Base-by-base conservation (phyloP, 2,797 vertebrate species). In the Poeciliopsis presidionis region DNA sequence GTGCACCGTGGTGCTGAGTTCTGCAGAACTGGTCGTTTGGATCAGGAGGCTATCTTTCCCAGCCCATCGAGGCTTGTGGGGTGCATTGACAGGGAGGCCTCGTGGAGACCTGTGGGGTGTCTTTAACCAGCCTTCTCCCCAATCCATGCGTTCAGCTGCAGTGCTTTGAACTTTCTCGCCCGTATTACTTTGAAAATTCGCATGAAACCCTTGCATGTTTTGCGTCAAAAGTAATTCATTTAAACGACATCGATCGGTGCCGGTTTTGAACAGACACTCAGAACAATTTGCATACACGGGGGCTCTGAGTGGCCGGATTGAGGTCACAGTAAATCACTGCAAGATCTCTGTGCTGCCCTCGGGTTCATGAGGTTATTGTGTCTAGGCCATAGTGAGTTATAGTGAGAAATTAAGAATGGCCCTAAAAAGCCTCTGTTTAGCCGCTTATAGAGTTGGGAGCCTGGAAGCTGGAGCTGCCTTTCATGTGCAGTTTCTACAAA, bases 351-450 rank as follows among this genome's bases (percentile, higher is more conserved):
- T 79, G 82, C 86, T 93, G 93, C 92, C 92, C 91, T 83, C 81
- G 87, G 92, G 96, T 96, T 95, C 94, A 95, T 79, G 91, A 94
- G 94, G 96, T 95, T 95, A 95, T 92, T 94, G 92, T 95, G 93
- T 94, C 93, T 93, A 87, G 61, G 88, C 89, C 88, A 85, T 86
- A 92, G 90, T 93, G 94, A 95, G 90, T 94, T 96, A 95, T 94
- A 89, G 90, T 91, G 88, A 92, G 89, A 91, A 93, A 93, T 94
- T 91, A 91, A 86, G 86, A 84, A 91, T 88, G 87, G 83, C 77
- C 86, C 89, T 85, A 84, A 61, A 93, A 91, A 92, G 89, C 89
- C 76, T 87, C 86, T 83, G 76, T 87, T 77, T 82, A 43, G 61
- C 46, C 77, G 73, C 89, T 88, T 83, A 65, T 39, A 88, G 87